Percentiles rank a stretch among this genome's conserved stretches.
Evolutionary conservation across 2,888 invertebrate species (phyloP).

Genomic region (Ichneumon xanthorius): DNA sequence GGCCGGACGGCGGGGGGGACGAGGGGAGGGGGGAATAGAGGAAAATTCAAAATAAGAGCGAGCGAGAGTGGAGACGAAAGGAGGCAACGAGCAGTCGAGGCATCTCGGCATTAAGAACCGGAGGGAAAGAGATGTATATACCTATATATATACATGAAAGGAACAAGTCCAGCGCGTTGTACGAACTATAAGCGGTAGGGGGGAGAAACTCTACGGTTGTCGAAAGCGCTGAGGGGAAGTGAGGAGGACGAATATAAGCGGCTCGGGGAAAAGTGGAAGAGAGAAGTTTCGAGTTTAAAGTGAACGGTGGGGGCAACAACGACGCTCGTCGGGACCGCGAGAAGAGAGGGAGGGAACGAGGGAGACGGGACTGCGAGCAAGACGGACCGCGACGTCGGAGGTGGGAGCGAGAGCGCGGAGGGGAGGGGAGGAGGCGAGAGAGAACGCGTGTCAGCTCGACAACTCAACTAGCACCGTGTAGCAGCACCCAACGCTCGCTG

Average conservation of each 20-base stretch:
- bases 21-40: slow-evolving; percentile 44
- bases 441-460: slow-evolving; percentile 84
- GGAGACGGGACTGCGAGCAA: slow-evolving; percentile 29
- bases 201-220: slow-evolving; percentile 51
- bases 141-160: background rate
- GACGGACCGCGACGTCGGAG: slow-evolving; percentile 37
- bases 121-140: slow-evolving; percentile 33
- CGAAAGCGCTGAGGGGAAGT: slow-evolving; percentile 56
- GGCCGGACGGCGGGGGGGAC: slow-evolving; percentile 45
- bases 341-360: slow-evolving; percentile 39
- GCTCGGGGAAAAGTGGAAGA: slow-evolving; percentile 23
- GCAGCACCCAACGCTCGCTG: slow-evolving; percentile 68
- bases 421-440: slow-evolving; percentile 68
- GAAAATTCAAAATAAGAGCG: slow-evolving; percentile 71
- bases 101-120: slow-evolving; percentile 22
- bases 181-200: slow-evolving; percentile 26
- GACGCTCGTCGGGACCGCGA: slow-evolving; percentile 8
- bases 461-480: slow-evolving; percentile 84
- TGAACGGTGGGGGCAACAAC: slow-evolving; percentile 8
- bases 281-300: slow-evolving; percentile 7
- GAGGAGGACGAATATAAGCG: slow-evolving; percentile 38
- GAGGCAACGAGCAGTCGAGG: slow-evolving; percentile 5
- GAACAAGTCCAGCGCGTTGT: slow-evolving; percentile 46
- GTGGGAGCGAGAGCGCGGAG: slow-evolving; percentile 48
- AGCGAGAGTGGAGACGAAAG: slow-evolving; percentile 68